Conservation (phyloP, 2,113 vertebrate genomes). For the Callithrix jacchus region DNA sequence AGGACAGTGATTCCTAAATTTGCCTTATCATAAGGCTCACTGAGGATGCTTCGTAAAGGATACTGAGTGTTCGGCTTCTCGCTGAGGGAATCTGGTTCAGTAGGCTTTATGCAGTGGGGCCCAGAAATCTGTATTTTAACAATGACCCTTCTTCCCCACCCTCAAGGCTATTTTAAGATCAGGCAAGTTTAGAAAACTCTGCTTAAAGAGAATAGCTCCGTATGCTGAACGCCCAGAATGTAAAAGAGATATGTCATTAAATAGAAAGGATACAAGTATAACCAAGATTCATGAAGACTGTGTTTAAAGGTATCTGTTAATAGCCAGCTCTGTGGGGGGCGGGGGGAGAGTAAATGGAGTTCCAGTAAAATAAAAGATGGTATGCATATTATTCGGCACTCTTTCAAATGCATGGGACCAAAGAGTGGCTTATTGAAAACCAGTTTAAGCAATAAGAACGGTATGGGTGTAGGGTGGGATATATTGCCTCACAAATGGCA, state of each 20-base stretch:
- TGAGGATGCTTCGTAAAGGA: slow-evolving; percentile 29
- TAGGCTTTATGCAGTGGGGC: background rate
- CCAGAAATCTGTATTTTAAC: background rate
- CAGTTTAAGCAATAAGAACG: background rate
- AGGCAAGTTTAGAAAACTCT: background rate
- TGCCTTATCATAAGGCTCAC: background rate
- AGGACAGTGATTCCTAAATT: background rate
- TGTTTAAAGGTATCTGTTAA: slow-evolving; percentile 22
- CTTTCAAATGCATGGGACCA: background rate
- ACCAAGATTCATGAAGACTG: background rate
- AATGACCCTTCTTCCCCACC: background rate
- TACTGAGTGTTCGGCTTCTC: background rate
- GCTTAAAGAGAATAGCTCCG: slow-evolving; percentile 5
- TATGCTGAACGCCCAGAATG: background rate
- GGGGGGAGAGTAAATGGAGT: background rate
- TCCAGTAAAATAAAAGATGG: background rate
- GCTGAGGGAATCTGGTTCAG: background rate
- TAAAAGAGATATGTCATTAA: background rate
- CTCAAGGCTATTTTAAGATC: background rate
- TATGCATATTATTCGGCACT: background rate
- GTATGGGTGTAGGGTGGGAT: no score
- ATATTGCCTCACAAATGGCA: background rate
- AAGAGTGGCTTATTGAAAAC: background rate
- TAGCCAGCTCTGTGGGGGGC: background rate
- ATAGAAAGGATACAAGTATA: background rate